These are phyloP conservation scores for Hippopotamyrus pictus DNA, from an alignment of 2,797 vertebrate species.

Conservation along the genomic window DNA sequence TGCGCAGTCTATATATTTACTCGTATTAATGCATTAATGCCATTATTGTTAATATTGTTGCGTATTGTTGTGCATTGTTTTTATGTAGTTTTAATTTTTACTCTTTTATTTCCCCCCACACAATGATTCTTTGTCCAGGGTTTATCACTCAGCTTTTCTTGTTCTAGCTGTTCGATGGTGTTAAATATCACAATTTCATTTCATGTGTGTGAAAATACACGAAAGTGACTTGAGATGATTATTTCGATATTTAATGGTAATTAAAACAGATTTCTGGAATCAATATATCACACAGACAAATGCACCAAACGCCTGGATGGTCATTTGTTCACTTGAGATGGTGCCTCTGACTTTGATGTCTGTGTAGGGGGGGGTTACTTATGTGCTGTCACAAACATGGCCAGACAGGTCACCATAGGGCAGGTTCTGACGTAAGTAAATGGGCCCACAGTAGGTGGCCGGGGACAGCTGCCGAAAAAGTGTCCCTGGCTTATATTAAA, in stretches of 20 bases:
- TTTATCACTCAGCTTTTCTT: not conserved
- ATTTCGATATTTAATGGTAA: not conserved
- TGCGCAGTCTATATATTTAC: not conserved
- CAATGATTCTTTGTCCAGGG: not conserved
- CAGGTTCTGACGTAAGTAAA: not conserved
- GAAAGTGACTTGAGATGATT: not conserved
- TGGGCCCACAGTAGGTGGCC: not conserved
- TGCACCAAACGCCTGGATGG: not conserved
- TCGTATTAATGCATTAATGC: not conserved
- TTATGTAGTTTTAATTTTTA: not conserved
- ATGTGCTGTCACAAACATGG: not conserved
- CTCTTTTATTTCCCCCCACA: not conserved
- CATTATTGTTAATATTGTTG: not conserved
- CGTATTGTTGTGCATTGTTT: not conserved
- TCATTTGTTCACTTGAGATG: not conserved
- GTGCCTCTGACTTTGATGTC: not conserved
- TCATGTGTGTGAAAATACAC: not conserved
- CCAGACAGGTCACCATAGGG: not conserved
- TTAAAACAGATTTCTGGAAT: not conserved
- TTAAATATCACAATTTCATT: not conserved
- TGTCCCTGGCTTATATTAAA: not conserved
- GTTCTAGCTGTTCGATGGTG: not conserved
- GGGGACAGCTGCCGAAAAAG: not conserved
- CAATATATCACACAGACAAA: not conserved
- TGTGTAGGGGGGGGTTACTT: not conserved